A percentile compares a stretch with the other conserved stretches of the same genome.
Evolutionary conservation across 2,797 vertebrate species (phyloP).

Genomic region (Tenualosa thibaudeaui): DNA sequence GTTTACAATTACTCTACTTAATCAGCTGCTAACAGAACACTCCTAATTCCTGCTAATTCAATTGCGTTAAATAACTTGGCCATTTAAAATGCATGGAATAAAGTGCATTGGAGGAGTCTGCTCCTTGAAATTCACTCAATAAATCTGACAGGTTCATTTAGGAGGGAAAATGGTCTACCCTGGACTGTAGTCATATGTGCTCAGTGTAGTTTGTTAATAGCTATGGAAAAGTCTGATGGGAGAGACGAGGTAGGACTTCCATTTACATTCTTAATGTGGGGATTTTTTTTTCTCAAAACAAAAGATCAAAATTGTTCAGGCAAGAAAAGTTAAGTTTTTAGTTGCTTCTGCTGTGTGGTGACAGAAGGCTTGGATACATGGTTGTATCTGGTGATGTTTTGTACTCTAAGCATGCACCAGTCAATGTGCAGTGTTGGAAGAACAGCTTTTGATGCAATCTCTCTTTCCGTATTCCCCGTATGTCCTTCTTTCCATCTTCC

Average conservation of each 20-base stretch:
- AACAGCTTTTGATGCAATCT: constrained; percentile 31
- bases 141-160: constrained; percentile 34
- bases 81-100: constrained; percentile 68
- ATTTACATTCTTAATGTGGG: constrained; percentile 45
- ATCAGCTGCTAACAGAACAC: constrained; percentile 66
- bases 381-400: background rate
- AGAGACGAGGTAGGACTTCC: constrained; percentile 32
- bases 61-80: constrained; percentile 59
- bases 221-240: constrained; percentile 24
- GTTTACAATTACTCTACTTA: constrained; percentile 71
- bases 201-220: constrained; percentile 41
- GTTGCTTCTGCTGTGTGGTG: background rate
- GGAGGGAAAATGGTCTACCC: background rate
- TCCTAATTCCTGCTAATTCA: constrained; percentile 65
- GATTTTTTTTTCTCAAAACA: constrained; percentile 24
- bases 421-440: background rate
- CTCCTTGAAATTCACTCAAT: constrained; percentile 37
- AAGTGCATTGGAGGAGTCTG: constrained; percentile 45
- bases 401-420: background rate
- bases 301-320: constrained; percentile 30
- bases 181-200: constrained; percentile 34
- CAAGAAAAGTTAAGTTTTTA: constrained; percentile 21
- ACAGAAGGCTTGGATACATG: background rate
- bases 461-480: background rate
- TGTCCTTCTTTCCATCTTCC: background rate